Conservation (phyloP, 2,888 invertebrate genomes). For the Aleiodes leptofemur region DNA sequence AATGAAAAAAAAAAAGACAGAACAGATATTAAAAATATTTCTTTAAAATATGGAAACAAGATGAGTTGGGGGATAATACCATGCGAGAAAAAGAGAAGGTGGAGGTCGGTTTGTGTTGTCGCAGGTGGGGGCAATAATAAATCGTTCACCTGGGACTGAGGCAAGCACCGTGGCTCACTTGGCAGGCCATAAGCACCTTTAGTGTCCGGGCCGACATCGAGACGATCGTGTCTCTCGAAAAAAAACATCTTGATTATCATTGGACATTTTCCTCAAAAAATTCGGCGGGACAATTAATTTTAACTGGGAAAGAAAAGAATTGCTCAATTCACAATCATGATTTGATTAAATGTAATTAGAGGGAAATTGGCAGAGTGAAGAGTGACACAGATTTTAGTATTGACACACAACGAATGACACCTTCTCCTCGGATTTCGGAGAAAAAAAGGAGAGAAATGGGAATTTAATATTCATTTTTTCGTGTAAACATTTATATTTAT, state of each 20-base stretch:
- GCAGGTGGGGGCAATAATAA: constrained; percentile 69
- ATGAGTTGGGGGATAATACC: background rate
- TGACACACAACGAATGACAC: background rate
- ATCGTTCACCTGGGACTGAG: constrained; percentile 70
- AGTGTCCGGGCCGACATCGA: constrained; percentile 69
- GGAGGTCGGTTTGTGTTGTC: constrained; percentile 41
- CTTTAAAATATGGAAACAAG: background rate
- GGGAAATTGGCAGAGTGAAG: background rate
- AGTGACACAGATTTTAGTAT: constrained; percentile 4
- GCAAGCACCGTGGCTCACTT: constrained; percentile 50
- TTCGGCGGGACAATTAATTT: background rate
- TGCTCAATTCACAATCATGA: constrained; percentile 7
- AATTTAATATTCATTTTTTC: too few relatives aligned
- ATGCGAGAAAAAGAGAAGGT: constrained; percentile 42
- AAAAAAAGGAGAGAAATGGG: constrained; percentile 2
- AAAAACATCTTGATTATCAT: constrained; percentile 31
- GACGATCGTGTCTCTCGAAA: constrained; percentile 60
- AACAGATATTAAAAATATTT: background rate
- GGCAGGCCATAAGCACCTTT: constrained; percentile 51
- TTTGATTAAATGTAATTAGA: background rate
- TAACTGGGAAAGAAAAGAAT: background rate
- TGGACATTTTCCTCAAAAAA: background rate
- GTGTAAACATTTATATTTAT: background rate
- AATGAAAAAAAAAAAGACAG: background rate
- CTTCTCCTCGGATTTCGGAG: background rate